These are phyloP conservation scores for Crocuta crocuta DNA, from an alignment of 2,113 vertebrate genomes.

Conservation along the genomic window DNA sequence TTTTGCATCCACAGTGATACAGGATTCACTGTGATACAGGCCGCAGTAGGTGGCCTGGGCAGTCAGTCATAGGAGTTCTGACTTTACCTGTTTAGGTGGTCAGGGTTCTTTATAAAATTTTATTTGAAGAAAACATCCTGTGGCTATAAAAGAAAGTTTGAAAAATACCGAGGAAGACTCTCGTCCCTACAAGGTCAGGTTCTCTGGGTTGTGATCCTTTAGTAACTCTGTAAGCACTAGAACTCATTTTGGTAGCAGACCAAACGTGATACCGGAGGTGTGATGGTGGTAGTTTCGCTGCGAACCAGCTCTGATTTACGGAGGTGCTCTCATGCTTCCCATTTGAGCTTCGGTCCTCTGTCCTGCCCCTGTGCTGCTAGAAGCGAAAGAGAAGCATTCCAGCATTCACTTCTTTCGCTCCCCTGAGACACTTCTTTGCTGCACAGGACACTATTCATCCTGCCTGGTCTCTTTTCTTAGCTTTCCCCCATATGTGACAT, in stretches of 20 bases:
- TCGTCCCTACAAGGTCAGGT: neutral
- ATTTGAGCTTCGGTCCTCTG: neutral
- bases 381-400: neutral
- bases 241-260: neutral
- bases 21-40: neutral
- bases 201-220: constrained; percentile 23
- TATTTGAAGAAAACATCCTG: constrained; percentile 17
- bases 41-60: neutral
- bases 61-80: neutral
- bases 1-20: neutral
- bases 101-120: constrained; percentile 4
- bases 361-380: neutral
- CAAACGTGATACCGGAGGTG: neutral
- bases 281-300: neutral
- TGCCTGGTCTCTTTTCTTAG: neutral
- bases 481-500: neutral
- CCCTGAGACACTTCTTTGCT: neutral
- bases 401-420: neutral
- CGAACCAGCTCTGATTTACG: neutral
- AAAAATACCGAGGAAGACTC: neutral
- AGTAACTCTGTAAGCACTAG: neutral
- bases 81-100: neutral
- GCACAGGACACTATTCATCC: neutral
- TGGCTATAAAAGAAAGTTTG: neutral
- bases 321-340: neutral